These are phyloP conservation scores for Alosa sapidissima DNA, from an alignment of 2,797 vertebrate species.

Conservation along the genomic window DNA sequence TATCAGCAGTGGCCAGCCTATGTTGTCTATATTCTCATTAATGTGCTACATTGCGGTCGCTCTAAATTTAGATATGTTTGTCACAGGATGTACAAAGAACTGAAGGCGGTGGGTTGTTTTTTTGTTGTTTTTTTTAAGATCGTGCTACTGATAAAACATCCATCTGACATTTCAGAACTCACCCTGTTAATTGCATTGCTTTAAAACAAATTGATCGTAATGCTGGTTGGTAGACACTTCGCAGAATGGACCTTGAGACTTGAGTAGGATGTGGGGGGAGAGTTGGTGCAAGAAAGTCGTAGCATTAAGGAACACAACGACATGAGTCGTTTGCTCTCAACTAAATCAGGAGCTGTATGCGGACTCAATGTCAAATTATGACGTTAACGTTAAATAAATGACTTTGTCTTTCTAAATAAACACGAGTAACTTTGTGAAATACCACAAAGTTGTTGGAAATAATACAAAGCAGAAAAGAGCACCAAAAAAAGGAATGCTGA, in stretches of 20 bases:
- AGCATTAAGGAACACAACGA: not conserved
- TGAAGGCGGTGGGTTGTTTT: not conserved
- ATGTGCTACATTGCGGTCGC: not conserved
- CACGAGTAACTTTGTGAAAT: not conserved
- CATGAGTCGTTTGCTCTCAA: not conserved
- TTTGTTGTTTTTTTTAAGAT: not conserved
- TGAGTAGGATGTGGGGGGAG: not conserved
- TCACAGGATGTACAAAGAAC: not conserved
- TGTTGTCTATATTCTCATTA: not conserved
- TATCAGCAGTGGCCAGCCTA: not conserved
- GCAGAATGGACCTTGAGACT: not conserved
- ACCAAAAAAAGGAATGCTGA: constrained; percentile 3
- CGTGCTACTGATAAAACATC: not conserved
- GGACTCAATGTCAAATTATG: not conserved
- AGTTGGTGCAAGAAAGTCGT: not conserved
- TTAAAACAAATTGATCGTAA: not conserved
- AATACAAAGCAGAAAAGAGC: not conserved
- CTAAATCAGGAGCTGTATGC: not conserved
- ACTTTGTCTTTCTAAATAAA: not conserved
- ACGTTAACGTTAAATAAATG: not conserved
- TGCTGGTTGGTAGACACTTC: not conserved
- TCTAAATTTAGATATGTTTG: not conserved
- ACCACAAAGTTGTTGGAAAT: not conserved
- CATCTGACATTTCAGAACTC: constrained; percentile 7
- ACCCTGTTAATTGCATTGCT: not conserved